Evolutionary conservation across 2,888 invertebrate genomes (phyloP).

Genomic region (Sepioteuthis lessoniana): DNA sequence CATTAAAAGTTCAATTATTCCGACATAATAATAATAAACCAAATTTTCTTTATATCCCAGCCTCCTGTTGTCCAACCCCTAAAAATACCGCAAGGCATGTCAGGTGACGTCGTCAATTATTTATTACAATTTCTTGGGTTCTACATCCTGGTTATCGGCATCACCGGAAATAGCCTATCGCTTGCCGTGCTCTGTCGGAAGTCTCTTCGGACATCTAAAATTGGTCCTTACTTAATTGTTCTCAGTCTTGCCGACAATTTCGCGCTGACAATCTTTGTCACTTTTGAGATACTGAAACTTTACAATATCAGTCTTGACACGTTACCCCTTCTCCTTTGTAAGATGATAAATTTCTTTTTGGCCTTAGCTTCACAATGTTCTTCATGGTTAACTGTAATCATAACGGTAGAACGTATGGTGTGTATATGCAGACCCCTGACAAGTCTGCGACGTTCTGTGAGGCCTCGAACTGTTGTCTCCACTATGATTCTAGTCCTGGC

Average conservation of each 20-base stretch:
- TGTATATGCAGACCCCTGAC: not conserved
- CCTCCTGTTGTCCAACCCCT: too few relatives aligned
- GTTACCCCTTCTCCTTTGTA: not conserved
- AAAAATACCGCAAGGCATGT: not conserved
- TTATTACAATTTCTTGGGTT: not conserved
- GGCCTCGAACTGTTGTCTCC: not conserved
- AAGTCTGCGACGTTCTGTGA: not conserved
- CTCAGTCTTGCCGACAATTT: not conserved
- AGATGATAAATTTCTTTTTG: not conserved
- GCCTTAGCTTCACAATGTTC: not conserved
- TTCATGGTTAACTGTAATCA: not conserved
- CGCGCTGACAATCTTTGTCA: not conserved
- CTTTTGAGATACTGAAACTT: not conserved
- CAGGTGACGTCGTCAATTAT: not conserved
- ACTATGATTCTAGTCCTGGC: not conserved
- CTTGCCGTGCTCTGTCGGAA: not conserved
- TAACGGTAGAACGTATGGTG: not conserved
- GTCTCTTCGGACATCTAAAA: not conserved
- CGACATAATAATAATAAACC: too few relatives aligned
- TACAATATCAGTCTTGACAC: not conserved
- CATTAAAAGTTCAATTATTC: too few relatives aligned
- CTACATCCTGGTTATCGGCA: not conserved
- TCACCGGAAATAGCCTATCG: not conserved
- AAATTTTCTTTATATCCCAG: too few relatives aligned
- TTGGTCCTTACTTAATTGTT: not conserved